Percentiles rank a stretch among this genome's conserved stretches.
These are phyloP conservation scores for Misgurnus anguillicaudatus DNA, from an alignment of 2,113 vertebrate species.

Conservation along the genomic window DNA sequence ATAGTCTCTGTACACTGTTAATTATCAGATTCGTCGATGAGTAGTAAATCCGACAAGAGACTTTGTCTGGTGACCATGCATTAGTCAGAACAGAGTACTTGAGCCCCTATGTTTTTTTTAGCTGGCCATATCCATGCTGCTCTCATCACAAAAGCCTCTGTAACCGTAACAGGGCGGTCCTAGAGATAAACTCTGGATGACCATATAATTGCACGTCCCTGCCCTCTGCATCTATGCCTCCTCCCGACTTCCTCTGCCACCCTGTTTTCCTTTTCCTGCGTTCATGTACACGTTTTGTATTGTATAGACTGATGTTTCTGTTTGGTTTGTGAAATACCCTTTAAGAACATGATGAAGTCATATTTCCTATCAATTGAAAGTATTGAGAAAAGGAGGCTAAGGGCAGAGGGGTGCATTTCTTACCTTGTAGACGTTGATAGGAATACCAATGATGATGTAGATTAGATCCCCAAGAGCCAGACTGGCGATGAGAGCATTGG, in stretches of 20 bases:
- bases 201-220: conserved; percentile 4
- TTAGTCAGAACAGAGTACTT: conserved; percentile 55
- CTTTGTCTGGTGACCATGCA: conserved; percentile 57
- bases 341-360: neutral
- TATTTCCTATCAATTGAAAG: neutral
- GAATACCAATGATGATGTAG: conserved; percentile 92
- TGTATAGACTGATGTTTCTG: conserved; percentile 23
- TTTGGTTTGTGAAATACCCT: conserved; percentile 16
- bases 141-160: conserved; percentile 64
- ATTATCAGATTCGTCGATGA: conserved; percentile 41
- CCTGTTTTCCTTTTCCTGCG: conserved; percentile 44
- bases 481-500: conserved; percentile 95
- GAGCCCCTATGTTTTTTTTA: conserved; percentile 67
- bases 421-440: conserved; percentile 96
- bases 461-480: conserved; percentile 96
- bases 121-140: conserved; percentile 56
- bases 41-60: conserved; percentile 54
- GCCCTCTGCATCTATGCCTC: neutral
- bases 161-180: conserved; percentile 55
- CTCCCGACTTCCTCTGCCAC: conserved; percentile 36
- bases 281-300: conserved; percentile 44
- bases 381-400: conserved; percentile 9
- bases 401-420: neutral
- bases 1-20: conserved; percentile 19
- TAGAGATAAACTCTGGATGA: conserved; percentile 58